A percentile compares a stretch with the other conserved stretches of the same genome.
These are phyloP conservation scores for Serilophus lunatus DNA, from an alignment of 2,113 vertebrate species.

Conservation along the genomic window DNA sequence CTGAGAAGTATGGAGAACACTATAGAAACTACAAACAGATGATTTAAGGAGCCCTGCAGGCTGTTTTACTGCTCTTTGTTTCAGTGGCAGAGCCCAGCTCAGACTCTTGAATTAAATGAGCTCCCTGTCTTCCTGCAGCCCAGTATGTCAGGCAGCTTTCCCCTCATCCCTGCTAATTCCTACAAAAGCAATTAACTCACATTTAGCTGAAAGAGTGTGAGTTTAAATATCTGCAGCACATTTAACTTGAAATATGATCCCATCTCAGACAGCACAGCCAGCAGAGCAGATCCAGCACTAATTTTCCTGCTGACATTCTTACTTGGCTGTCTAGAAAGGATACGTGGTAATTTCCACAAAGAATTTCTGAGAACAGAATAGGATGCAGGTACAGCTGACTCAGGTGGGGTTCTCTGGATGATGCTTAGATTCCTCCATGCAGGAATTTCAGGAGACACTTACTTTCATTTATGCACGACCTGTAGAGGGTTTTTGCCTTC, in stretches of 20 bases:
- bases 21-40: neutral
- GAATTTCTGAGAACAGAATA: neutral
- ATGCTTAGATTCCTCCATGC: neutral
- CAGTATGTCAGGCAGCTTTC: neutral
- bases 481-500: conserved; percentile 92
- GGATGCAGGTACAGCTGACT: neutral
- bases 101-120: neutral
- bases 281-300: neutral
- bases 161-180: neutral
- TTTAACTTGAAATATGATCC: neutral
- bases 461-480: conserved; percentile 93
- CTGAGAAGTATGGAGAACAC: neutral
- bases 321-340: neutral
- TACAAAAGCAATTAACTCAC: neutral
- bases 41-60: neutral
- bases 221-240: neutral
- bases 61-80: neutral
- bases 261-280: neutral
- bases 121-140: neutral
- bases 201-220: neutral
- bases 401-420: neutral
- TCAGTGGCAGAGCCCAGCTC: neutral
- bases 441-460: conserved; percentile 47
- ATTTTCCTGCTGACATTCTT: neutral
- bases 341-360: neutral